phyloP scores from a whole-genome alignment of 2,888 invertebrate genomes.

The Drosophila neotestacea region DNA sequence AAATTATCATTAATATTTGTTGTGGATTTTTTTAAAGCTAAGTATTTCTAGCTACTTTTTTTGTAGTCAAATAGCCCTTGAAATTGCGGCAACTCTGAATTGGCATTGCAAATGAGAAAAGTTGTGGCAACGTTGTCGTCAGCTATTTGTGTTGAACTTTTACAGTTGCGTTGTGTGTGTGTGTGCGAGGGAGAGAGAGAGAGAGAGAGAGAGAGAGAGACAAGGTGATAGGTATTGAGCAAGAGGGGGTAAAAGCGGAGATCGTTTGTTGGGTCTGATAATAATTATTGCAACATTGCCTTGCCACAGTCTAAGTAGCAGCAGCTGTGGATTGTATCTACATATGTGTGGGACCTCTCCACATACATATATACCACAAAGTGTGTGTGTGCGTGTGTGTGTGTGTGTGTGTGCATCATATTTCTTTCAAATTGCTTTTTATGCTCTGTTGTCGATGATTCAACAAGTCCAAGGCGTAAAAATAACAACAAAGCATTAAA shows the following conservation, averaged over 20 bases:
- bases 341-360: slow-evolving; percentile 30
- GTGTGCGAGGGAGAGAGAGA: slow-evolving; percentile 1
- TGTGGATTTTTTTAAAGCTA: too few relatives aligned
- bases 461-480: slow-evolving; percentile 70
- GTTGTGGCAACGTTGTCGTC: slow-evolving; percentile 21
- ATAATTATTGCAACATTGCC: slow-evolving; percentile 72
- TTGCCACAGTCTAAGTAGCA: slow-evolving; percentile 16
- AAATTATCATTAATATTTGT: too few relatives aligned
- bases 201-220: neutral
- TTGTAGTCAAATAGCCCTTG: too few relatives aligned
- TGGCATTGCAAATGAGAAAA: slow-evolving; percentile 55
- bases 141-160: slow-evolving; percentile 62
- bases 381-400: slow-evolving; percentile 24
- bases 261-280: slow-evolving; percentile 46
- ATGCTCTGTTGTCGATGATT: slow-evolving; percentile 66
- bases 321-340: slow-evolving; percentile 35
- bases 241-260: neutral
- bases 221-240: neutral
- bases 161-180: slow-evolving; percentile 36
- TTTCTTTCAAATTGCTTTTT: slow-evolving; percentile 63
- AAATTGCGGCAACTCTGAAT: too few relatives aligned
- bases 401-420: slow-evolving; percentile 53
- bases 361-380: slow-evolving; percentile 16
- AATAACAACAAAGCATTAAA: slow-evolving; percentile 55
- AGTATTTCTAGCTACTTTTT: too few relatives aligned